Evolutionary conservation across 2,888 invertebrate species (phyloP).

Genomic region (Cenopis cana): DNA sequence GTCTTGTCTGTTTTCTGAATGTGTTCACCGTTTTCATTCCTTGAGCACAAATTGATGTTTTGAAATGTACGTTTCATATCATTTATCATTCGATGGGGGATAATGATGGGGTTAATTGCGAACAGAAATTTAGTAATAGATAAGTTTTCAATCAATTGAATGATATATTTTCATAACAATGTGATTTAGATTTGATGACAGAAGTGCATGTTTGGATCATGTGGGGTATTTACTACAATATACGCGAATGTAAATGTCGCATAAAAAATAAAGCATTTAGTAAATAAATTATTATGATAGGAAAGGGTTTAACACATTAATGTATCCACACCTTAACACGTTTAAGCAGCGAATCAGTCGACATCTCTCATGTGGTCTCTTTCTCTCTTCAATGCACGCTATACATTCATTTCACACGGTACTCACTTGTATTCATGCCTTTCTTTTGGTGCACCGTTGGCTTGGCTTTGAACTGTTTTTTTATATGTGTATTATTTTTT

Average conservation of each 20-base stretch:
- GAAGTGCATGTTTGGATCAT: constrained; percentile 16
- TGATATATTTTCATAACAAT: too few relatives aligned
- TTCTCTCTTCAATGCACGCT: constrained; percentile 68
- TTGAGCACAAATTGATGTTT: constrained; percentile 12
- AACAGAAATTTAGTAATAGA: background rate
- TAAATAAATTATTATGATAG: background rate
- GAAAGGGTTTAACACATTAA: constrained; percentile 31
- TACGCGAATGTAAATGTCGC: background rate
- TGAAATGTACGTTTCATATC: constrained; percentile 17
- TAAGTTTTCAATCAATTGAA: background rate
- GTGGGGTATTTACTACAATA: background rate
- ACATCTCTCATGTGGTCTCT: constrained; percentile 82
- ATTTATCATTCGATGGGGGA: constrained; percentile 18
- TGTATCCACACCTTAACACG: constrained; percentile 51
- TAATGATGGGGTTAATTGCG: background rate
- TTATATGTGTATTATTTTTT: constrained; percentile 46
- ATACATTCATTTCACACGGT: constrained; percentile 61
- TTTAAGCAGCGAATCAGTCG: constrained; percentile 65
- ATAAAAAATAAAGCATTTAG: background rate
- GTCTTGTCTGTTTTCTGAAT: constrained; percentile 20
- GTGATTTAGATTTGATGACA: background rate
- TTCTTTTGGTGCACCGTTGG: constrained; percentile 45
- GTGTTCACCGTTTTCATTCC: constrained; percentile 20
- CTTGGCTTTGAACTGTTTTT: constrained; percentile 43
- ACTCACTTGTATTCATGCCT: constrained; percentile 57